Conservation (phyloP, 2,113 vertebrate genomes). For the Orycteropus afer region DNA sequence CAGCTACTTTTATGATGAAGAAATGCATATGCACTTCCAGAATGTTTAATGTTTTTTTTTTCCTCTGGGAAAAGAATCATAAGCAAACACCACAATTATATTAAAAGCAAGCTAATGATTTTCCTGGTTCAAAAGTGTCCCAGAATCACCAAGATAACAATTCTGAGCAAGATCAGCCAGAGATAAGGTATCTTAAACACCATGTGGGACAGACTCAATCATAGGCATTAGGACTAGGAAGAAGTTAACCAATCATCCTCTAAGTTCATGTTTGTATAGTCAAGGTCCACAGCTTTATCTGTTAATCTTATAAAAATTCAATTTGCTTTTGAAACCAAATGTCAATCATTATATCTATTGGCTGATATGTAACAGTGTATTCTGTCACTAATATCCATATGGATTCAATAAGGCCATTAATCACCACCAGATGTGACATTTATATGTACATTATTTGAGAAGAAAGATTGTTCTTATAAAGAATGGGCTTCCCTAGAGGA, state of each 20-base stretch:
- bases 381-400: neutral
- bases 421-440: neutral
- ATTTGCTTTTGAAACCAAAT: neutral
- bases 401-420: neutral
- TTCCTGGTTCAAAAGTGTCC: neutral
- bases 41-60: neutral
- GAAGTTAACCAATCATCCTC: neutral
- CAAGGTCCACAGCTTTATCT: neutral
- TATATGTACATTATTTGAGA: neutral
- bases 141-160: neutral
- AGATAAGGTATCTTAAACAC: accelerated
- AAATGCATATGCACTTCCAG: neutral
- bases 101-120: neutral
- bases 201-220: accelerated
- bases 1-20: neutral
- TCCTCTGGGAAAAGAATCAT: neutral
- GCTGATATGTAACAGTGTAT: accelerated
- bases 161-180: neutral
- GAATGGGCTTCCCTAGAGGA: neutral
- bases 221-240: no score
- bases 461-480: neutral
- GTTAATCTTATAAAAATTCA: neutral
- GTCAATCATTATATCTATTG: neutral
- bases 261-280: accelerated
- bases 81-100: neutral